Percentiles rank a stretch among this genome's conserved stretches.
These are phyloP conservation scores for Paramisgurnus dabryanus DNA, from an alignment of 2,113 vertebrate species.

Conservation along the genomic window DNA sequence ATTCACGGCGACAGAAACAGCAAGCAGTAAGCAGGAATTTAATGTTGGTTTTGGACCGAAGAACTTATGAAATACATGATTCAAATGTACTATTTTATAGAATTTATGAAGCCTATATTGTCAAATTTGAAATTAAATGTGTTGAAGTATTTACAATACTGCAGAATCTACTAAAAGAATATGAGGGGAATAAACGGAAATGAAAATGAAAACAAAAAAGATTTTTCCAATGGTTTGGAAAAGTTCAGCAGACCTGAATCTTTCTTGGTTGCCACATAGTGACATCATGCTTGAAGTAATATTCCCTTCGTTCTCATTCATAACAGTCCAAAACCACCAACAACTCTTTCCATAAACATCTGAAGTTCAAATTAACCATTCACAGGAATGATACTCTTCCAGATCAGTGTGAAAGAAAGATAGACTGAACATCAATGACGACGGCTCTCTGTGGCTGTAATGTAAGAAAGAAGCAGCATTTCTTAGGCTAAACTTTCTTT, in stretches of 20 bases:
- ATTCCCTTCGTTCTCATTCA: slow-evolving; percentile 9
- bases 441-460: neutral
- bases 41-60: slow-evolving; percentile 50
- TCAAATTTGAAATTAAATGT: slow-evolving; percentile 47
- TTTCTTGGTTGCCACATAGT: slow-evolving; percentile 1
- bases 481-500: too few relatives aligned
- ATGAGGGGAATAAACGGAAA: neutral
- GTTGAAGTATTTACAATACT: slow-evolving; percentile 41
- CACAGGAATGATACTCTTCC: neutral
- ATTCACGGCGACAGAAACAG: slow-evolving; percentile 25
- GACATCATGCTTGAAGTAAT: slow-evolving; percentile 31
- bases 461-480: too few relatives aligned
- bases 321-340: slow-evolving; percentile 28
- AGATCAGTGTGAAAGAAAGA: neutral
- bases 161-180: slow-evolving; percentile 45
- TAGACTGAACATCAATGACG: neutral
- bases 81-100: slow-evolving; percentile 52
- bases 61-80: slow-evolving; percentile 29
- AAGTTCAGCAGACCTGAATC: neutral
- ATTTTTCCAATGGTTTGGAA: slow-evolving; percentile 9
- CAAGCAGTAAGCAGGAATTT: slow-evolving; percentile 3
- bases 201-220: slow-evolving; percentile 24
- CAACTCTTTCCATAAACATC: slow-evolving; percentile 20
- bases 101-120: slow-evolving; percentile 51
- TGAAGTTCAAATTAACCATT: neutral